Conservation (phyloP, 2,888 invertebrate species). For the Ischnura elegans region DNA sequence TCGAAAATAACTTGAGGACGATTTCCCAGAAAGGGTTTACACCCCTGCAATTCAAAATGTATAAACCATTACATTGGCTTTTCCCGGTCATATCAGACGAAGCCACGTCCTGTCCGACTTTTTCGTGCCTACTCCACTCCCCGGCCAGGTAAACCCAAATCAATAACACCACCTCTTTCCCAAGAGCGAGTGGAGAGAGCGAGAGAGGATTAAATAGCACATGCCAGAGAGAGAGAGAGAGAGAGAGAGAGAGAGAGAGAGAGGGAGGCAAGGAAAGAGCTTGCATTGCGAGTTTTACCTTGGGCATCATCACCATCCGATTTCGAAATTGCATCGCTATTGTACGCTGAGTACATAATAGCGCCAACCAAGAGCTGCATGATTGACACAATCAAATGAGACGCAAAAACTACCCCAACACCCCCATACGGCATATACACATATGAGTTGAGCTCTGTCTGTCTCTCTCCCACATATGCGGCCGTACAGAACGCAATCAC, state of each 20-base stretch:
- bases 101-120: too few species aligned
- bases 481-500: background rate
- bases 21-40: too few species aligned
- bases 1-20: too few species aligned
- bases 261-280: background rate
- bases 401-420: constrained; percentile 7
- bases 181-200: background rate
- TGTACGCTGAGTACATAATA: constrained; percentile 35
- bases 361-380: background rate
- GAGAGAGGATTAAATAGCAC: background rate
- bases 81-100: too few species aligned
- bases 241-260: background rate
- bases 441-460: background rate
- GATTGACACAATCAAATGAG: constrained; percentile 34
- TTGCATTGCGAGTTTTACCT: background rate
- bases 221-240: background rate
- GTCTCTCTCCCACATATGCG: background rate
- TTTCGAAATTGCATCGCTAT: constrained; percentile 26
- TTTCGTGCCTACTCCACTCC: too few species aligned
- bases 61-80: too few species aligned
- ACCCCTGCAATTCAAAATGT: too few species aligned
- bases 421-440: background rate
- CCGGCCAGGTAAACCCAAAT: too few species aligned
- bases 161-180: background rate
- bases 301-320: constrained; percentile 28